phyloP scores from a whole-genome alignment of 2,797 vertebrate genomes.

The Anguilla obscura region DNA sequence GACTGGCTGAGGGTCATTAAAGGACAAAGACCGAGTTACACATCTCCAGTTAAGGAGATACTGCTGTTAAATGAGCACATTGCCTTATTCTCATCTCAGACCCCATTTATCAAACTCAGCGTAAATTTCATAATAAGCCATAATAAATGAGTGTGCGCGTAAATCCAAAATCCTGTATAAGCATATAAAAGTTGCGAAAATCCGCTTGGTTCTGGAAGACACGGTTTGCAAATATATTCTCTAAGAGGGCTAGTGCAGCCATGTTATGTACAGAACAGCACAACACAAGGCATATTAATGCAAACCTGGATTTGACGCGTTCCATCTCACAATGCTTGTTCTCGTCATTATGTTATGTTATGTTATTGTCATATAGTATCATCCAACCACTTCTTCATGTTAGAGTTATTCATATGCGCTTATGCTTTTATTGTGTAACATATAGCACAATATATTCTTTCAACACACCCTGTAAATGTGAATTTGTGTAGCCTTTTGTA shows the following conservation, averaged over 20 bases:
- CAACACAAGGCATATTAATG: background rate
- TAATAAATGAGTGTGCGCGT: background rate
- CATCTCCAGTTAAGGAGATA: background rate
- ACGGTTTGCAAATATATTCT: background rate
- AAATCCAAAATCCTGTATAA: background rate
- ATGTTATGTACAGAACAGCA: background rate
- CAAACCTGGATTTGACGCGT: background rate
- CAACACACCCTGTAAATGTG: background rate
- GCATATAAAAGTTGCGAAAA: background rate
- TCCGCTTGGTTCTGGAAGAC: background rate
- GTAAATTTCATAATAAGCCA: background rate
- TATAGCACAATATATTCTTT: background rate
- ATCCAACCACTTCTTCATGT: background rate
- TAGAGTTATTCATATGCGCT: background rate
- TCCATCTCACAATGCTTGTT: background rate
- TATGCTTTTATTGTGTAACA: background rate
- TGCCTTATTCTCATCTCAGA: background rate
- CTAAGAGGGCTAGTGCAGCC: background rate
- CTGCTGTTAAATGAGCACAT: background rate
- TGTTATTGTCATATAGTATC: background rate
- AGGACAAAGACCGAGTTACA: background rate
- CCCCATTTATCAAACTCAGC: background rate
- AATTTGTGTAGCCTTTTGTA: background rate
- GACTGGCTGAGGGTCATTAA: background rate
- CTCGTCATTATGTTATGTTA: too few relatives aligned